These are phyloP conservation scores for Apostichopus leukothele DNA, from an alignment of 53 echinoderm and acorn worm genomes.

Conservation along the genomic window DNA sequence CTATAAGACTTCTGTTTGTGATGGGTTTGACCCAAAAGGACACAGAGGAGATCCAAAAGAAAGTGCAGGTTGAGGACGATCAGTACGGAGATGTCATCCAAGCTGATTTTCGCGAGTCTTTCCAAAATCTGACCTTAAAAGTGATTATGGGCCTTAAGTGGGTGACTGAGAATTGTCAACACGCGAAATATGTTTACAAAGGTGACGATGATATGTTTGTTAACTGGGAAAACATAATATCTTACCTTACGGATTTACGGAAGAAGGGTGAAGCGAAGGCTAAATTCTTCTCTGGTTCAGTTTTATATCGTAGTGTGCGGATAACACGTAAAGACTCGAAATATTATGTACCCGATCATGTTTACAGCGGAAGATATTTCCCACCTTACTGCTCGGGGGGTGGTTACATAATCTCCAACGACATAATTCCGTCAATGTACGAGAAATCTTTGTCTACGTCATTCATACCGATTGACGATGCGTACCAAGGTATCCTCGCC, in stretches of 20 bases:
- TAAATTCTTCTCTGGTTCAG: conserved; percentile 74
- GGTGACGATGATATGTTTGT: conserved; percentile 99
- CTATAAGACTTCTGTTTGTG: conserved; percentile 65
- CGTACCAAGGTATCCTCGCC: conserved; percentile 88
- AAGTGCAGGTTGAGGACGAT: conserved; percentile 70
- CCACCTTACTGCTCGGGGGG: conserved; percentile 94
- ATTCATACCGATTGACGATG: conserved; percentile 91
- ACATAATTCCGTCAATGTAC: conserved; percentile 81
- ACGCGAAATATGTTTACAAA: conserved; percentile 85
- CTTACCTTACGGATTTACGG: conserved; percentile 52
- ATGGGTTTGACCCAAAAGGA: conserved; percentile 81
- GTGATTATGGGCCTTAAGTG: conserved; percentile 80
- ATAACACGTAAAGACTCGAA: conserved; percentile 77
- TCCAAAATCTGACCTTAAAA: conserved; percentile 79
- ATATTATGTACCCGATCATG: conserved; percentile 73
- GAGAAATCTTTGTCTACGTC: conserved; percentile 73
- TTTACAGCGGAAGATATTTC: conserved; percentile 85
- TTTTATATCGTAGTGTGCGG: conserved; percentile 65
- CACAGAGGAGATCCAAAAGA: conserved; percentile 66
- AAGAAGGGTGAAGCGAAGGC: conserved; percentile 57
- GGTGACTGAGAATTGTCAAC: conserved; percentile 70
- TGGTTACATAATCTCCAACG: conserved; percentile 82
- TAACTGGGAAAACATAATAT: conserved; percentile 78
- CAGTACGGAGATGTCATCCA: conserved; percentile 79
- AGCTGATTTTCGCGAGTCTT: conserved; percentile 73